phyloP scores from a whole-genome alignment of 2,113 vertebrate genomes.

The Bubo scandiacus region DNA sequence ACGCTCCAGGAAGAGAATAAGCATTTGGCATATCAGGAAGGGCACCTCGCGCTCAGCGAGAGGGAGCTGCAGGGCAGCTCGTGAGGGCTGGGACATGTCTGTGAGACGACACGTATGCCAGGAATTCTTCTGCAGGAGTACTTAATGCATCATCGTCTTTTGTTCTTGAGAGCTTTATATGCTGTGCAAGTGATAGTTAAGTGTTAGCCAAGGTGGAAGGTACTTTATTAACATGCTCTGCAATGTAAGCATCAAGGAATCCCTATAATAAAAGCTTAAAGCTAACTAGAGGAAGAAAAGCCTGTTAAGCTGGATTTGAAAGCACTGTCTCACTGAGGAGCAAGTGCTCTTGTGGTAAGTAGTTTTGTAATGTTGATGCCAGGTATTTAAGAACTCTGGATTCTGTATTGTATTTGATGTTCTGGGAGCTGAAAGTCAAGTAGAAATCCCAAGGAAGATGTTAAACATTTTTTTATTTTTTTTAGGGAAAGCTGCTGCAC shows the following conservation, averaged over 20 bases:
- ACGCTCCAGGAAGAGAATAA: background rate
- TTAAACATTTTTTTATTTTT: background rate
- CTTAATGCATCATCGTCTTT: background rate
- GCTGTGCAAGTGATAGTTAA: background rate
- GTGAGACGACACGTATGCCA: background rate
- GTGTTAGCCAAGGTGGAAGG: background rate
- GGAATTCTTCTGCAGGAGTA: background rate
- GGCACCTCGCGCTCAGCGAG: background rate
- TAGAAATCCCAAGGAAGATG: background rate
- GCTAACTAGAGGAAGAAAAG: constrained; percentile 21
- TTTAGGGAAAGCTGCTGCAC: background rate
- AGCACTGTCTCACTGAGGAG: background rate
- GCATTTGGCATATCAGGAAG: background rate
- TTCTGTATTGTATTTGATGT: background rate
- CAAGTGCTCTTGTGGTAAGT: background rate
- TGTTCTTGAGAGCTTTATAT: background rate
- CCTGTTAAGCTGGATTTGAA: constrained; percentile 37
- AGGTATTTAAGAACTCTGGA: background rate
- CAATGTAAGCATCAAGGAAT: background rate
- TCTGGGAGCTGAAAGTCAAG: background rate
- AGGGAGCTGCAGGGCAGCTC: background rate
- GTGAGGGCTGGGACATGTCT: background rate
- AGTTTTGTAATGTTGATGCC: background rate
- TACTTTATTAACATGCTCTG: constrained; percentile 3
- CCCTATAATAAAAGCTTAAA: constrained; percentile 37